These are phyloP conservation scores for Leistus spinibarbis DNA, from an alignment of 2,888 invertebrate genomes.

Conservation along the genomic window DNA sequence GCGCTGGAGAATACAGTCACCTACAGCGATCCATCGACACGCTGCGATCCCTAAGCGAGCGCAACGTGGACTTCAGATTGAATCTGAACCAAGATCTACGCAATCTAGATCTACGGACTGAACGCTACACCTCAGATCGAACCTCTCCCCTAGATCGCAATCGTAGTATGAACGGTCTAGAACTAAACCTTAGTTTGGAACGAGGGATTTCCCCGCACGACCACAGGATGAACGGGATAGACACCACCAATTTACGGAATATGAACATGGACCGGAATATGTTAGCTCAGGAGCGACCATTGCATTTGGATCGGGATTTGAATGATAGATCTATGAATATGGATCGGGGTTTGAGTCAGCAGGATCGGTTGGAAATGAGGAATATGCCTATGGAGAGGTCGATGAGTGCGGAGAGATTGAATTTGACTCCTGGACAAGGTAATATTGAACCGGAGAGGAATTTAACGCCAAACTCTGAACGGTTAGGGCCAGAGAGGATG, in stretches of 20 bases:
- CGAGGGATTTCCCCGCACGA: constrained; percentile 40
- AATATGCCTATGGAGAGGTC: constrained; percentile 20
- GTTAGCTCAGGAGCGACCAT: constrained; percentile 38
- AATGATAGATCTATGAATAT: constrained; percentile 49
- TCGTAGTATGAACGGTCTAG: constrained; percentile 48
- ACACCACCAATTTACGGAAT: constrained; percentile 9
- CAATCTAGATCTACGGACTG: constrained; percentile 44
- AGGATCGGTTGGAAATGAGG: constrained; percentile 15
- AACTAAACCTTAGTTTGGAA: constrained; percentile 52
- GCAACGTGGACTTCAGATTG: constrained; percentile 55
- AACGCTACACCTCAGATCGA: constrained; percentile 19
- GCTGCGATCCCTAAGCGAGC: constrained; percentile 54
- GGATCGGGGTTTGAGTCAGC: background rate
- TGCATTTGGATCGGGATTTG: constrained; percentile 51
- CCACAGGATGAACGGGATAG: constrained; percentile 19
- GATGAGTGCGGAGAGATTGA: constrained; percentile 28
- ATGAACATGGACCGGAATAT: constrained; percentile 11
- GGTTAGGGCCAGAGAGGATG: background rate
- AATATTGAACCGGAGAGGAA: constrained; percentile 24
- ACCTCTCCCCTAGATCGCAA: constrained; percentile 18
- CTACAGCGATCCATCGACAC: constrained; percentile 57
- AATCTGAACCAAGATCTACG: constrained; percentile 53
- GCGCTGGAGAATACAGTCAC: constrained; percentile 52
- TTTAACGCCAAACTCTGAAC: constrained; percentile 20
- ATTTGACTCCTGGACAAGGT: constrained; percentile 24